Base-by-base conservation (phyloP, 1,140 invertebrate genomes). In the Sitobion miscanthi region DNA sequence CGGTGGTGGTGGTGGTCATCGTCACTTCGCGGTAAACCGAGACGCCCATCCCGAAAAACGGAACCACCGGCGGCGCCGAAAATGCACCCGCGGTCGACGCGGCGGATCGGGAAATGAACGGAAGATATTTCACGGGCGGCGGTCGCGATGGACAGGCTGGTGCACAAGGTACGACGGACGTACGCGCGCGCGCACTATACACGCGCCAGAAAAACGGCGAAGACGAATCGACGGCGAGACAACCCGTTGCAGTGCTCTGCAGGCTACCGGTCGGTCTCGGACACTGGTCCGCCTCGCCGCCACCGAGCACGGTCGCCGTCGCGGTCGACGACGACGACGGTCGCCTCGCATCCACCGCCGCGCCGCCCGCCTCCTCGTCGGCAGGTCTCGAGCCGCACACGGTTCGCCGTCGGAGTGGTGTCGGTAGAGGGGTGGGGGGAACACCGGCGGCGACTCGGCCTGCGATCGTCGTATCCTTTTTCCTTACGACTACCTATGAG, bases 11-110 rank as follows among this genome's bases (percentile, higher is more conserved):
- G 7, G 45, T 90, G 20, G 49, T 57, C 47, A 57, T 93, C 14
- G 82, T 86, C 82, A 93, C 91, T 86, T 93, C 91, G 77, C 82
- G 91, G 38, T 93, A 93, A 30, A 93, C 91, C 82, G 91, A 93
- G 14, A 93, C 89, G 17, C 54, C 89, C 89, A 90, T 90, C 38
- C 14, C 89, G 38, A 54, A 54, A 77, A 77, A 77, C 14, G 30
- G n/a, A n/a, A 77, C n/a, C 14, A 77, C 30, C 30, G 14, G n/a
- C 42, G 42, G 42, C 42, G 30, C 62, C 14, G 30, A 77, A n/a
- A n/a, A n/a, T n/a, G 17, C 62, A n/a, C 30, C 52, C 49, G 49
- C 8, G 4, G n/a, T 30, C 25, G 2, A 42, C 25, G 23, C 62
- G 3, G 45, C 30, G 30, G 38, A n/a, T 20, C 30, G 42, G 85